Conservation (phyloP, 2,113 vertebrate genomes). For the Microcebus tavaratra region DNA sequence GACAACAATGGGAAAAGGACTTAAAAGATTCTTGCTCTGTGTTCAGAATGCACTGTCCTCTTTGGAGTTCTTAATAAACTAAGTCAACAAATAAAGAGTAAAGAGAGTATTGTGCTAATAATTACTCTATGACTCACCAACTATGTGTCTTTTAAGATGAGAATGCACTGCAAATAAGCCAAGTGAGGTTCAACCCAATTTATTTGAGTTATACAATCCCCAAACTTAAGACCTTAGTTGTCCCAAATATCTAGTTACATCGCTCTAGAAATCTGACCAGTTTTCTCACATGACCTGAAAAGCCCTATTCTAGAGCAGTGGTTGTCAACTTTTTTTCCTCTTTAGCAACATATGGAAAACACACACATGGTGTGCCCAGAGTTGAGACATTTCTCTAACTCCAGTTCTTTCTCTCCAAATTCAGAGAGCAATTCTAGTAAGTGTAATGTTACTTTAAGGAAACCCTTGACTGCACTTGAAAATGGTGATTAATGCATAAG, state of each 20-base stretch:
- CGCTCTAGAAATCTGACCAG: constrained; percentile 23
- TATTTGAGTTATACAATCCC: constrained; percentile 9
- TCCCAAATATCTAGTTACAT: neutral
- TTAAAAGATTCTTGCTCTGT: neutral
- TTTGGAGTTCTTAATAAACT: neutral
- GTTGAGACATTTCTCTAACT: constrained; percentile 30
- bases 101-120: neutral
- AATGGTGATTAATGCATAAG: constrained; percentile 40
- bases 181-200: neutral
- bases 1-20: neutral
- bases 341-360: neutral
- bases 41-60: neutral
- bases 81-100: neutral
- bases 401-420: constrained; percentile 19
- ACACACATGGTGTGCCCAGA: neutral
- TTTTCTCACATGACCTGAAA: constrained; percentile 14
- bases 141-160: constrained; percentile 5
- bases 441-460: constrained; percentile 30
- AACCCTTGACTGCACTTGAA: constrained; percentile 12
- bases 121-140: constrained; percentile 21
- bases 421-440: constrained; percentile 38
- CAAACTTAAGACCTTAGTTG: constrained; percentile 34
- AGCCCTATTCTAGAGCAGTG: neutral
- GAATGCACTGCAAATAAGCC: neutral
- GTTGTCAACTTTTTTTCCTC: neutral